Evolutionary conservation across 92 coral and sea anemone genomes (phyloP).

Genomic region (Heteractis magnifica): DNA sequence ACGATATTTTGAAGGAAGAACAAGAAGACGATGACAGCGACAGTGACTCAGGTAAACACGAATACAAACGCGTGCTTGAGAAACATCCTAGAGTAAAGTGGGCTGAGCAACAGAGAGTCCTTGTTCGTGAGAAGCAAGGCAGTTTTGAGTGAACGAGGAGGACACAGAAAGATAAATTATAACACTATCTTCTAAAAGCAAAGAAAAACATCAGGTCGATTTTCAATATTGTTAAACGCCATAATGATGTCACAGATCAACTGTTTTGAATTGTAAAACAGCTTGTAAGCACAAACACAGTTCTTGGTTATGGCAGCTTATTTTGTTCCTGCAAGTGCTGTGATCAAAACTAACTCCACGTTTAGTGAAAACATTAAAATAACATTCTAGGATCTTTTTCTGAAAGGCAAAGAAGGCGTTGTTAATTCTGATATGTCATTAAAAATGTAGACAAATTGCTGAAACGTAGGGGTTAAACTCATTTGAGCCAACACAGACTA

Average conservation of each 20-base stretch:
- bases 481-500: too few relatives aligned
- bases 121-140: slow-evolving; percentile 74
- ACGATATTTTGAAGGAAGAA: slow-evolving; percentile 8
- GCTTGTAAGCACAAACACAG: not conserved
- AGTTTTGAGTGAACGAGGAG: not conserved
- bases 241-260: not conserved
- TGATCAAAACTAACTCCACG: not conserved
- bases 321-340: not conserved
- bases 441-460: not conserved
- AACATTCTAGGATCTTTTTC: not conserved
- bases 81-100: slow-evolving; percentile 84
- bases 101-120: slow-evolving; percentile 73
- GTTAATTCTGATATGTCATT: too few relatives aligned
- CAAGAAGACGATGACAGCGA: slow-evolving; percentile 43
- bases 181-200: not conserved
- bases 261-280: not conserved
- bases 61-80: slow-evolving; percentile 60
- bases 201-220: not conserved
- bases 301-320: too few relatives aligned
- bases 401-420: not conserved
- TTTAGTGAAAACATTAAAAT: not conserved
- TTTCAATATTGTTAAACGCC: not conserved
- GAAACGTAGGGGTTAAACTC: not conserved
- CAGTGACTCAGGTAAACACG: slow-evolving; percentile 39
- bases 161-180: too few relatives aligned